Conservation (phyloP, 2,888 invertebrate species). For the Elegia similella region DNA sequence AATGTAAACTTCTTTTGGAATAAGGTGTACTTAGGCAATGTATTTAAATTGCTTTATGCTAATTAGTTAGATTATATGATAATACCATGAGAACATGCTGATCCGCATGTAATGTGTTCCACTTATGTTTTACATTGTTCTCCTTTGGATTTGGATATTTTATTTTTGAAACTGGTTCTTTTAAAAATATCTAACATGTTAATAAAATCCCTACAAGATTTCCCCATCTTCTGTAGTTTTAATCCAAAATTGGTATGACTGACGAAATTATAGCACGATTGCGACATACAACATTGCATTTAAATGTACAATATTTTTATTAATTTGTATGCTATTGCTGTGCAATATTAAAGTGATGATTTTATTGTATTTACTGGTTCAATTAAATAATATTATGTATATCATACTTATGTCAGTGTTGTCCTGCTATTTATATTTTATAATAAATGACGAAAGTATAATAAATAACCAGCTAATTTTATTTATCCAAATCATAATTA, state of each 20-base stretch:
- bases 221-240: too few species aligned
- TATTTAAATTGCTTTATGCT: too few species aligned
- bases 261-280: not conserved
- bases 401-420: not conserved
- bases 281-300: conserved; percentile 18
- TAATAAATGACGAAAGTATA: conserved; percentile 20
- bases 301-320: conserved; percentile 20
- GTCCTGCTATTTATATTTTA: conserved; percentile 15
- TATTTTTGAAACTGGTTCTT: too few species aligned
- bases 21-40: too few species aligned
- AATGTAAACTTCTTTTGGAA: not conserved
- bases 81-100: too few species aligned
- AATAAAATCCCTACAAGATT: too few species aligned
- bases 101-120: too few species aligned
- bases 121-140: too few species aligned
- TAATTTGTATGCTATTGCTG: conserved; percentile 27
- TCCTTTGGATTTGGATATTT: too few species aligned
- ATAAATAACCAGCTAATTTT: conserved; percentile 2
- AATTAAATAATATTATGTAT: not conserved
- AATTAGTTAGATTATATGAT: too few species aligned
- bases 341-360: conserved; percentile 27
- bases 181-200: too few species aligned
- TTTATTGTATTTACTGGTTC: conserved; percentile 11
- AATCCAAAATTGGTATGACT: not conserved
- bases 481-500: not conserved